Conservation (phyloP, 2,797 vertebrate genomes). For the Limnodromus scolopaceus region DNA sequence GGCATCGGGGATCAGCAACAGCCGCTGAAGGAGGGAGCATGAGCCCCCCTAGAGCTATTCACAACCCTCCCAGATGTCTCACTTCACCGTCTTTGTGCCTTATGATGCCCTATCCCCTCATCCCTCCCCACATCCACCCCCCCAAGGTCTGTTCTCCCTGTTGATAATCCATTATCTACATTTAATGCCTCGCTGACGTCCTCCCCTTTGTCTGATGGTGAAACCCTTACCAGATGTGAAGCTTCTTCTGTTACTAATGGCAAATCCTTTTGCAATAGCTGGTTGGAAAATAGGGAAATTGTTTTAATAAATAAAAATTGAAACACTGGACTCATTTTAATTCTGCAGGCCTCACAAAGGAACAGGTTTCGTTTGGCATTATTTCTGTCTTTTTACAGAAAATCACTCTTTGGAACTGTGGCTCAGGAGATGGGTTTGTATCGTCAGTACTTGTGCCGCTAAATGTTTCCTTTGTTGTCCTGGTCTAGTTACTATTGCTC, state of each 20-base stretch:
- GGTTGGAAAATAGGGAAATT: neutral
- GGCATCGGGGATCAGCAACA: neutral
- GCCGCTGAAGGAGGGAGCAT: neutral
- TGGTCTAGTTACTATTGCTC: neutral
- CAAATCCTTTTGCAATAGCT: constrained; percentile 48
- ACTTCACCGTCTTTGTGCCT: neutral
- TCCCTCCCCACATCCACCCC: neutral
- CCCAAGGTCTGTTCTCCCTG: constrained; percentile 17
- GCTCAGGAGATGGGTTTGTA: neutral
- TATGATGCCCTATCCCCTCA: rapidly evolving
- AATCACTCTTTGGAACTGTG: neutral
- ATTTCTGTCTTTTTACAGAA: neutral
- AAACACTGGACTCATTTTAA: neutral
- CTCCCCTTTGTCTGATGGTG: constrained; percentile 1
- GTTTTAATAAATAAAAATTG: neutral
- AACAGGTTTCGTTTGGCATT: neutral
- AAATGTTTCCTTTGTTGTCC: neutral
- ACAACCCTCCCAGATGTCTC: constrained; percentile 31
- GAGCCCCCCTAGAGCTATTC: neutral
- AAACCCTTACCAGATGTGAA: constrained; percentile 44
- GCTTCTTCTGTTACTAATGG: constrained; percentile 55
- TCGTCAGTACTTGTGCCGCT: neutral
- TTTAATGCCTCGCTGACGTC: constrained; percentile 51
- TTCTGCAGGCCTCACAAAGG: neutral
- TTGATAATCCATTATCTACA: constrained; percentile 64